phyloP scores from a whole-genome alignment of 2,888 invertebrate species.

The Busseola fusca region DNA sequence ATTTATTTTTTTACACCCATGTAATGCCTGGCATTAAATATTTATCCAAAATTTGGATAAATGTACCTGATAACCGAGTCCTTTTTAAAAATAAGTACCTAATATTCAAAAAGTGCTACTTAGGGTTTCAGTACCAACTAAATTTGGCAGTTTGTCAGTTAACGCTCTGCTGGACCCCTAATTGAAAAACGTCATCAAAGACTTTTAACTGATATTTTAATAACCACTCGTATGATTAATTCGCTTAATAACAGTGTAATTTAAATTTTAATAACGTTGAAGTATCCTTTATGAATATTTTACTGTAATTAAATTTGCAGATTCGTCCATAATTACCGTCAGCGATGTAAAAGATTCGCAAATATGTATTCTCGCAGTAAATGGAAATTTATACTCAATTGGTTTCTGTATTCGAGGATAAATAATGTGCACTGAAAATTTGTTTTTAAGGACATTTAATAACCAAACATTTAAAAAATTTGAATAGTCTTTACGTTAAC shows the following conservation, averaged over 20 bases:
- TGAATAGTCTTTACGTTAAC: too few relatives aligned
- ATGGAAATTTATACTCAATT: conserved; percentile 27
- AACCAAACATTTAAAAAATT: background rate
- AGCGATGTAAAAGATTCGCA: conserved; percentile 28
- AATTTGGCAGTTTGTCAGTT: background rate
- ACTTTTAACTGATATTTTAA: conserved; percentile 36
- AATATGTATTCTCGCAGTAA: conserved; percentile 27
- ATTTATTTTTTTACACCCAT: background rate
- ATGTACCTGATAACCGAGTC: too few relatives aligned
- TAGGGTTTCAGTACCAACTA: background rate
- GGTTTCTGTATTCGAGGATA: background rate
- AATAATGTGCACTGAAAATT: conserved; percentile 15
- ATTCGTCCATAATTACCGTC: conserved; percentile 37
- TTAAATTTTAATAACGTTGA: conserved; percentile 45
- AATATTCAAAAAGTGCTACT: background rate
- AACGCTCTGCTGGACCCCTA: conserved; percentile 15
- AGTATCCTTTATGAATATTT: conserved; percentile 54
- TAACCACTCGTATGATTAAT: conserved; percentile 44
- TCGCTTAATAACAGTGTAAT: conserved; percentile 41
- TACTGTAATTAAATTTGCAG: conserved; percentile 41
- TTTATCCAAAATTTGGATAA: too few relatives aligned
- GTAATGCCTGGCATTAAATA: background rate
- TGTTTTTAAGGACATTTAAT: conserved; percentile 23
- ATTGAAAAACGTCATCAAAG: conserved; percentile 47
- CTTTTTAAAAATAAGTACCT: too few relatives aligned